Evolutionary conservation across 2,113 vertebrate genomes (phyloP), one percentile per base, ranked within the genome.

Genomic region (Pterocles burchelli): DNA sequence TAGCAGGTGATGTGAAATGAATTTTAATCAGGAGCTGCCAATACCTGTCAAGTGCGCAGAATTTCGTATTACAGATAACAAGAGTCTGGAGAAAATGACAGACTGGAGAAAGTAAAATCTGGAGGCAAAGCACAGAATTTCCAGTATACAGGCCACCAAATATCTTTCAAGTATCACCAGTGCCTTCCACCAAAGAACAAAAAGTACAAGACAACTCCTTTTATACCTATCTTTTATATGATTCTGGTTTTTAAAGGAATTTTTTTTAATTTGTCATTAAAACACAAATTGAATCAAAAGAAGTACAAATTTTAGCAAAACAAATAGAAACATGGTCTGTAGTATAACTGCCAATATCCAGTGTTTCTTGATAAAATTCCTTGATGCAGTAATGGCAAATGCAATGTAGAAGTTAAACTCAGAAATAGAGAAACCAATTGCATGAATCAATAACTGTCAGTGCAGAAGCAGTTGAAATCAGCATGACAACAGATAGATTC

Each of bases 1-100:
- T 91, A 94, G 84, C 95, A 85, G 90, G 86, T 4, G 3, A 96
- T 94, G 96, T 97, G 97, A 92, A 97, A 95, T 88, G 97, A 98
- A 98, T 98, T 98, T 98, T 98, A 97, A 98, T 95, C 72, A 94
- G 90, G 57, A 92, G 36, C 89, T 97, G 95, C 94, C 91, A 90
- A 97, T 98, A 97, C 89, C 94, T 96, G 90, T 96, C 95, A 95
- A 95, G 94, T 73, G 57, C 89, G 90, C 54, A 93, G 68, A 71
- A 94, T 93, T 97, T 97, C 78, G 85, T 96, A 90, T 57, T 18
- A 61, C 51, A 96, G 85, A 94, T 86, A 95, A 92, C 85, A 95
- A 85, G 87, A 90, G 25, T 75, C 89, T 94, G 71, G 83, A 96
- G 82, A 95, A 96, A 98, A 97, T 73, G 85, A 86, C 76, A 94